Evolutionary conservation across 2,888 invertebrate species (phyloP).

Genomic region (Argyra leucocephala): DNA sequence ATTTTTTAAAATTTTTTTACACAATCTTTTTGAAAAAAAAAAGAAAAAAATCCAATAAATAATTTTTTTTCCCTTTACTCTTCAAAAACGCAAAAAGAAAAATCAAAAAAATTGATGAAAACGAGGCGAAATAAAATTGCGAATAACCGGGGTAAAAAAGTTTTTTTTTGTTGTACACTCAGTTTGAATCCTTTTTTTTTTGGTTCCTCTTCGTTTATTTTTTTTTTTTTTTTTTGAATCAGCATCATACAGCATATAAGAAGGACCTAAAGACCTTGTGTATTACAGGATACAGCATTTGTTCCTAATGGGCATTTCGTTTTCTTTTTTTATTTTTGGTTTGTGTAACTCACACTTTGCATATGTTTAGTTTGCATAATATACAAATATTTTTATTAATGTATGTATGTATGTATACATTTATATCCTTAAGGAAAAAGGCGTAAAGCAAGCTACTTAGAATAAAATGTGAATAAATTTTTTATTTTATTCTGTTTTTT

Average conservation of each 20-base stretch:
- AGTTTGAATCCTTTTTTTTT: no score
- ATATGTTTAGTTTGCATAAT: conserved; percentile 17
- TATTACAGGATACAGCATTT: conserved; percentile 4
- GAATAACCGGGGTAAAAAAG: no score
- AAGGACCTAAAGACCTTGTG: not conserved
- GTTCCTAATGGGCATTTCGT: conserved; percentile 19
- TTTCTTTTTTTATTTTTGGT: no score
- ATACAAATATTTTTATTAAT: not conserved
- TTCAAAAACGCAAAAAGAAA: no score
- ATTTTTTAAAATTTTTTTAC: no score
- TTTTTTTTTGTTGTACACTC: no score
- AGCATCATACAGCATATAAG: not conserved
- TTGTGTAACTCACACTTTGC: conserved; percentile 11
- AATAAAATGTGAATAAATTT: conserved; percentile 24
- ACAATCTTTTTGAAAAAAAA: no score
- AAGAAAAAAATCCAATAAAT: no score
- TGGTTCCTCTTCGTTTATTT: no score
- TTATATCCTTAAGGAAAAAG: not conserved
- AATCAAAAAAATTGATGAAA: not conserved
- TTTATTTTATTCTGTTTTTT: not conserved
- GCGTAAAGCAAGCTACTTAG: conserved; percentile 16
- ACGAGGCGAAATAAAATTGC: not conserved
- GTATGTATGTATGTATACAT: not conserved
- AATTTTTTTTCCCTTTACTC: no score
- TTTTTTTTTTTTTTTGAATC: not conserved